A percentile compares a stretch with the other conserved stretches of the same genome.
Evolutionary conservation across 2,113 vertebrate genomes (phyloP).

Genomic region (Stigmatopora argus): DNA sequence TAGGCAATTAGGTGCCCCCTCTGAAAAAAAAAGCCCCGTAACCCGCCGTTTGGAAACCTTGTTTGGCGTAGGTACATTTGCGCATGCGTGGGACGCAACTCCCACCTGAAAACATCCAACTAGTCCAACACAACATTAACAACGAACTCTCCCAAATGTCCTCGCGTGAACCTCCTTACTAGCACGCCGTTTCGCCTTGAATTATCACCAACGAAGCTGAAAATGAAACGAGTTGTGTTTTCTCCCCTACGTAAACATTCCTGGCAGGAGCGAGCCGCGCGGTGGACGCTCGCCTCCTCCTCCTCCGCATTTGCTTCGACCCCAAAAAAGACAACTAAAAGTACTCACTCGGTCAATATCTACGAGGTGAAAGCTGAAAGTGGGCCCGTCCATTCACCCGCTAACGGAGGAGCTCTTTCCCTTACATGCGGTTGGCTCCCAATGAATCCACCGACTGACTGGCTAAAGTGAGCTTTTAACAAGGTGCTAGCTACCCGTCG

Average conservation of each 20-base stretch:
- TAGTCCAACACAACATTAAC: constrained; percentile 32
- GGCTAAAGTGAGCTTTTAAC: constrained; percentile 48
- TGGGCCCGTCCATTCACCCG: constrained; percentile 54
- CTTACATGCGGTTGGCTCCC: constrained; percentile 66
- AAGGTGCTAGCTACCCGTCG: constrained; percentile 43
- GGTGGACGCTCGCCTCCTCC: neutral
- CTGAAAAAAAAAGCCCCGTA: neutral
- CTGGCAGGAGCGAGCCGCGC: neutral
- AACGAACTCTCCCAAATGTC: constrained; percentile 5
- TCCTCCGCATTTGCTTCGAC: neutral
- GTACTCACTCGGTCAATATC: constrained; percentile 58
- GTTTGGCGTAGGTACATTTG: constrained; percentile 13
- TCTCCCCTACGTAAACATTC: neutral
- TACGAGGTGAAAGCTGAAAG: constrained; percentile 21
- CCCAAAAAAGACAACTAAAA: constrained; percentile 6
- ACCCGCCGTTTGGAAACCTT: neutral
- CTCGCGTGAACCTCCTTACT: neutral
- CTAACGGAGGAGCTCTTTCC: constrained; percentile 54
- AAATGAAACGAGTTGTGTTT: neutral
- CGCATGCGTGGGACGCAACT: constrained; percentile 17
- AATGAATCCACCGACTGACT: constrained; percentile 48
- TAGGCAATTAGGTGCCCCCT: neutral
- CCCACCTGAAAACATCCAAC: constrained; percentile 48
- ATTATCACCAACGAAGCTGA: neutral
- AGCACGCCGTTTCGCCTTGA: neutral